Evolutionary conservation across 2,113 vertebrate species (phyloP), one percentile per base, ranked within the genome.

Genomic region (Elanoides forficatus): DNA sequence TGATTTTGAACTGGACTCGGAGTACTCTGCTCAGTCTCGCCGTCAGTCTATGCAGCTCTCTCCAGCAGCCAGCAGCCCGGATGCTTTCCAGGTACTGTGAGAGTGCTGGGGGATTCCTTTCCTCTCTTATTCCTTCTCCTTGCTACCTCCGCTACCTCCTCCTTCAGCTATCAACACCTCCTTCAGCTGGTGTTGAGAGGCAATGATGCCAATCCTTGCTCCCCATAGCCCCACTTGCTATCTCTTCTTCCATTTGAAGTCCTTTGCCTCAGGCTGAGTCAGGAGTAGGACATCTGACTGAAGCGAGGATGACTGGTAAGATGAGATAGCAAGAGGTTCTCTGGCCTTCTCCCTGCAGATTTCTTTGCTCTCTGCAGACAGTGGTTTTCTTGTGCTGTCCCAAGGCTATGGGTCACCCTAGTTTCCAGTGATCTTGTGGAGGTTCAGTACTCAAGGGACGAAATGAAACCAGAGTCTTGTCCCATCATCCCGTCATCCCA

Each of bases 1-100:
- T 96, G 99, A 99, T 96, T 99, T 99, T 10, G 98, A 99, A 40
- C 95, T 98, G 68, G 98, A 98, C 70, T 97, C 97, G 1, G 98
- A 99, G 16, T 98, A 98, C 82, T 96, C 97, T 19, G 34, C 91
- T 17, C 95, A 97, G 62, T 96, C 98, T 43, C 95, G 96, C 19
- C 88, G 95, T 72, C 97, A 74, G 7, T 97, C 98, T 48, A 38
- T 84, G 34, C 97, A 98, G 98, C 96, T 95, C 43, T 96, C 97
- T 58, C 94, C 98, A 1, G 42, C 88, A 65, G 75, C 93, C 23
- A 55, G 8, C 55, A 75, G 95, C 67, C 59, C 29, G 0, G 96
- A 95, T 80, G 92, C 86, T 93, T 94, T 97, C 70, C 97, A 98
- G 98, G 98, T 98, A 97, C 82, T 85, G 81, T 88, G 70, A 72